Conservation (phyloP, 2,888 invertebrate genomes). For the Amorpha juglandis region DNA sequence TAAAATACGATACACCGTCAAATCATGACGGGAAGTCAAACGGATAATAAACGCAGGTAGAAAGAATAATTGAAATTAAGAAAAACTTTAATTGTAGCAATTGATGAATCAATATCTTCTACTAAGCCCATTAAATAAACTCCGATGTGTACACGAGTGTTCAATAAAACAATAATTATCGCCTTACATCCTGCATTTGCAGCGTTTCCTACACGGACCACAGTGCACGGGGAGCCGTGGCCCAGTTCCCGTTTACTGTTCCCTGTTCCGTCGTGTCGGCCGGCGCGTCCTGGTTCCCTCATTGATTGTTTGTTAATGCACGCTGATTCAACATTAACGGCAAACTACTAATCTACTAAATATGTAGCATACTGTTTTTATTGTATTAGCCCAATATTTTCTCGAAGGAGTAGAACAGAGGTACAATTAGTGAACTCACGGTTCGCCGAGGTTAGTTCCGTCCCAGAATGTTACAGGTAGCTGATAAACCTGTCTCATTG, state of each 20-base stretch:
- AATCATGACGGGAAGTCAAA: too few relatives aligned
- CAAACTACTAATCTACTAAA: not conserved
- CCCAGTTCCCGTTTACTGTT: constrained; percentile 29
- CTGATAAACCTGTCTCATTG: too few relatives aligned
- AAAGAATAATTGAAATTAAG: too few relatives aligned
- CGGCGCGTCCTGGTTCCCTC: not conserved
- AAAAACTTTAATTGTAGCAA: not conserved
- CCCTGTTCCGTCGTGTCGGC: not conserved
- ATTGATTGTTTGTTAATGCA: not conserved
- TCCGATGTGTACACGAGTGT: constrained; percentile 27
- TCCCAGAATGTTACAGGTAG: too few relatives aligned
- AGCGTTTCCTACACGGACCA: constrained; percentile 26
- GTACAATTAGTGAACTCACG: too few relatives aligned
- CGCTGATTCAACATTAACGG: not conserved
- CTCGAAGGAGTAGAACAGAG: too few relatives aligned
- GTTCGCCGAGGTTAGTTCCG: too few relatives aligned
- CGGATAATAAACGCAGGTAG: too few relatives aligned
- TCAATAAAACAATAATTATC: constrained; percentile 36
- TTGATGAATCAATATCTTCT: not conserved
- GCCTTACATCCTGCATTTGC: constrained; percentile 34
- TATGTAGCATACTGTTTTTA: too few relatives aligned
- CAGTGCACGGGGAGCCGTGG: constrained; percentile 16
- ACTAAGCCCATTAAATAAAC: not conserved
- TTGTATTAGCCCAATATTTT: too few relatives aligned
- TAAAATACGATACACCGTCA: too few relatives aligned